Conservation (phyloP, 1,140 invertebrate species). For the Heliconius hewitsoni region DNA sequence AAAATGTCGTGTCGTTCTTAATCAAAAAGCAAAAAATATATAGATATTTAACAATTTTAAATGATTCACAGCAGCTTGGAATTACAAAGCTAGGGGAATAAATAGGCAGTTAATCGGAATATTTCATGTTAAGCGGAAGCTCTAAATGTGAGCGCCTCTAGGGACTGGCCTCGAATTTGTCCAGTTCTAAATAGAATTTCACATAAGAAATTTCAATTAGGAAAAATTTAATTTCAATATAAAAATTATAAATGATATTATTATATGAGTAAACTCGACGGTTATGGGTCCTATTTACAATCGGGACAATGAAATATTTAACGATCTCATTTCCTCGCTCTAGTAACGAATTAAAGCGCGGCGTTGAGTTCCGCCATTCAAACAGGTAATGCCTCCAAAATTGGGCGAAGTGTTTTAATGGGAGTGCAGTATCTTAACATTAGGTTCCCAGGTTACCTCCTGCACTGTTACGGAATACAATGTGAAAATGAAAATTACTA, state of each 20-base stretch:
- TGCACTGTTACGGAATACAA: not conserved
- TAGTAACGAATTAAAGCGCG: too few relatives aligned
- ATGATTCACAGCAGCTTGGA: conserved; percentile 3
- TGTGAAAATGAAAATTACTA: not conserved
- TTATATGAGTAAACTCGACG: too few relatives aligned
- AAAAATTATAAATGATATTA: too few relatives aligned
- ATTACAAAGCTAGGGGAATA: conserved; percentile 24
- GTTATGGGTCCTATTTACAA: too few relatives aligned
- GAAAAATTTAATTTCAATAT: too few relatives aligned
- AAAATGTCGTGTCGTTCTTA: not conserved
- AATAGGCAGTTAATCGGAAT: conserved; percentile 24
- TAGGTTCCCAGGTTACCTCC: not conserved
- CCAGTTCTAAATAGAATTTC: too few relatives aligned
- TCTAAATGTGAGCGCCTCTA: not conserved
- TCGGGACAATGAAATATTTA: too few relatives aligned
- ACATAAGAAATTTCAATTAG: too few relatives aligned
- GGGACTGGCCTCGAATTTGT: not conserved
- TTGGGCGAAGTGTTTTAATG: too few relatives aligned
- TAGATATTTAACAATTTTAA: conserved; percentile 5
- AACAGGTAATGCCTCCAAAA: too few relatives aligned
- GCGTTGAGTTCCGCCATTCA: too few relatives aligned
- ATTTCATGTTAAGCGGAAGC: conserved; percentile 11
- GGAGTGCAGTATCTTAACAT: not conserved
- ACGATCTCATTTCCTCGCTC: too few relatives aligned
- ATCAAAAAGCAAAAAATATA: not conserved